phyloP scores from a whole-genome alignment of 2,113 vertebrate genomes.

The Ptilorrhoa leucosticta region DNA sequence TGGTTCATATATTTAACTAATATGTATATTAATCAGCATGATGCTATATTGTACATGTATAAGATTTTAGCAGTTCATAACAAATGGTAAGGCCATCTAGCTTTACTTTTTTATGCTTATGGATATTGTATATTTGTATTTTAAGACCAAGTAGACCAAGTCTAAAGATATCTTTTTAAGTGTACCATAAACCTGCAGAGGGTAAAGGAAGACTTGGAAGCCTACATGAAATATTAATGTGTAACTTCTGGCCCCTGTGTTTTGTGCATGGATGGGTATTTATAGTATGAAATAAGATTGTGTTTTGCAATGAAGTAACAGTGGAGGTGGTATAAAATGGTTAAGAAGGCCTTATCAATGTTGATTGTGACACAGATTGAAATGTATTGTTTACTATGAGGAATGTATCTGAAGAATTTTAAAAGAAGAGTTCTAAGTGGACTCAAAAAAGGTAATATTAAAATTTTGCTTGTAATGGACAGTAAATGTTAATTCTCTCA shows the following conservation, averaged over 20 bases:
- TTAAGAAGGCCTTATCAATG: constrained; percentile 70
- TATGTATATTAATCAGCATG: constrained; percentile 70
- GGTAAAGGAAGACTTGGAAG: constrained; percentile 28
- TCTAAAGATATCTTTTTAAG: constrained; percentile 58
- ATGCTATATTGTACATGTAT: constrained; percentile 67
- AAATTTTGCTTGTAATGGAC: constrained; percentile 53
- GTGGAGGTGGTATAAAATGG: constrained; percentile 47
- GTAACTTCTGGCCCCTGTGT: constrained; percentile 46
- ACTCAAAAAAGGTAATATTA: constrained; percentile 46
- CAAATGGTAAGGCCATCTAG: constrained; percentile 65
- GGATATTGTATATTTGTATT: constrained; percentile 74
- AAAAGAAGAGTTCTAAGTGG: constrained; percentile 54
- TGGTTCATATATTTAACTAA: constrained; percentile 28
- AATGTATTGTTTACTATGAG: constrained; percentile 74
- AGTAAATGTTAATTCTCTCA: constrained; percentile 33
- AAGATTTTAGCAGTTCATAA: constrained; percentile 67
- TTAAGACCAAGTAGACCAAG: constrained; percentile 72
- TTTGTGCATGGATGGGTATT: constrained; percentile 48
- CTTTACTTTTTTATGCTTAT: constrained; percentile 68
- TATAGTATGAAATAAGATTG: constrained; percentile 37
- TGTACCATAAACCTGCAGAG: constrained; percentile 29
- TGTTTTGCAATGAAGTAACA: constrained; percentile 49
- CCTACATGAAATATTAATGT: constrained; percentile 29
- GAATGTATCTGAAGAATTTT: constrained; percentile 73
- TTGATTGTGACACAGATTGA: constrained; percentile 61